Evolutionary conservation across 2,797 vertebrate genomes (phyloP).

Genomic region (Syngnathus rostellatus): DNA sequence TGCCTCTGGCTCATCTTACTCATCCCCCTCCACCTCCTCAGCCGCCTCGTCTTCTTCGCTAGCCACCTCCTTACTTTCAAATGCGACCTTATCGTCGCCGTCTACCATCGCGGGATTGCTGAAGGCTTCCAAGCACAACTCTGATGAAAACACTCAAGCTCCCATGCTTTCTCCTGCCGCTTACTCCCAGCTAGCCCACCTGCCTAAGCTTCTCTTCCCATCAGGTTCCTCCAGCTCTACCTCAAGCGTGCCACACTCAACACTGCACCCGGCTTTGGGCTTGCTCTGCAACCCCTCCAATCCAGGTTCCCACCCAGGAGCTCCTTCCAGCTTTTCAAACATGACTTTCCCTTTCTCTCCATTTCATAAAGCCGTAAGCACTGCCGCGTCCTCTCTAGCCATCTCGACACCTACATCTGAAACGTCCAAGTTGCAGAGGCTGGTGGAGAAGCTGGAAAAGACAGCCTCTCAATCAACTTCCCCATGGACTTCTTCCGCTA

Average conservation of each 20-base stretch:
- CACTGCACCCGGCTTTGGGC: conserved; percentile 57
- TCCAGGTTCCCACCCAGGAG: conserved; percentile 51
- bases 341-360: conserved; percentile 66
- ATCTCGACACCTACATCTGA: conserved; percentile 73
- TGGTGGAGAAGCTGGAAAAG: conserved; percentile 86
- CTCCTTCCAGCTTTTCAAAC: conserved; percentile 61
- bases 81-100: conserved; percentile 63
- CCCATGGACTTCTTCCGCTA: conserved; percentile 51
- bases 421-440: conserved; percentile 84
- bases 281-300: conserved; percentile 57
- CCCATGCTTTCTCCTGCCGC: conserved; percentile 65
- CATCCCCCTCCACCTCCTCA: conserved; percentile 56
- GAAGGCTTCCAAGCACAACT: conserved; percentile 66
- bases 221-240: conserved; percentile 54
- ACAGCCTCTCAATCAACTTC: conserved; percentile 52
- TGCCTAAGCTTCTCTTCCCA: conserved; percentile 73
- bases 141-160: conserved; percentile 71
- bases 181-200: conserved; percentile 68
- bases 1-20: conserved; percentile 43
- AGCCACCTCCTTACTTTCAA: conserved; percentile 58
- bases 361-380: conserved; percentile 59
- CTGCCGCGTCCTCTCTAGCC: conserved; percentile 52
- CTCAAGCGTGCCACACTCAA: conserved; percentile 47
- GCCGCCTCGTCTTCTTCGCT: conserved; percentile 62
- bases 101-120: conserved; percentile 63